Base-by-base conservation (phyloP, 2,113 vertebrate genomes). In the Megalops atlanticus region DNA sequence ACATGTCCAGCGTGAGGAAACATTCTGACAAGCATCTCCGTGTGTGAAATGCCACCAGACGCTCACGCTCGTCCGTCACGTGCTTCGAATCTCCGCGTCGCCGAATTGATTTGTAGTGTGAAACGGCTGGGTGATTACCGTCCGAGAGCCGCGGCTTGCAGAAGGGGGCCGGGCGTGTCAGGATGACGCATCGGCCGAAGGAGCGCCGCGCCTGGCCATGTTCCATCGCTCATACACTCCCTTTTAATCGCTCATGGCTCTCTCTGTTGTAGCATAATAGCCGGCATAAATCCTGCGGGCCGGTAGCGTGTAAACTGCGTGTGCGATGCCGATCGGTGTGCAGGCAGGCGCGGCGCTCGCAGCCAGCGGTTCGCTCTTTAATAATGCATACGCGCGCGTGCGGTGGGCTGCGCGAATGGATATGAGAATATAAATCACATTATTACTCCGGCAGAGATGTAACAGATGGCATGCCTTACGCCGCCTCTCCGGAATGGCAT, bases 371-470 rank as follows among this genome's bases (percentile, higher is more conserved):
- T n/a, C n/a, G 24, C 58, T 24, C n/a, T 64, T 64, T 64, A 64
- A 64, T 64, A 64, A 64, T 64, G 58, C n/a, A 64, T 64, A n/a
- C n/a, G 58, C n/a, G n/a, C 8, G 58, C 31, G 58, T 5, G 58
- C 58, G 12, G 58, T 4, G 58, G 58, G 31, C 58, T 27, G 12
- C 2, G 12, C 24, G 24, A 6, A 64, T 31, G 58, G 31, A 64
- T 64, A 64, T 31, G 58, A 24, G 58, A 64, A 64, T 64, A 64
- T 64, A 64, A 64, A 64, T 64, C 58, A n/a, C 31, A 64, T 64
- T 64, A 64, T 64, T 64, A 64, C 58, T 31, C n/a, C 6, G 58
- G 58, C 8, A 10, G 58, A 64, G n/a, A 24, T 64, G 12, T 31
- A 64, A 64, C 58, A 64, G 58, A 64, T 64, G 58, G 58, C n/a